phyloP scores from a whole-genome alignment of 35 echinoderm and acorn worm species.

The Apostichopus parvimensis region DNA sequence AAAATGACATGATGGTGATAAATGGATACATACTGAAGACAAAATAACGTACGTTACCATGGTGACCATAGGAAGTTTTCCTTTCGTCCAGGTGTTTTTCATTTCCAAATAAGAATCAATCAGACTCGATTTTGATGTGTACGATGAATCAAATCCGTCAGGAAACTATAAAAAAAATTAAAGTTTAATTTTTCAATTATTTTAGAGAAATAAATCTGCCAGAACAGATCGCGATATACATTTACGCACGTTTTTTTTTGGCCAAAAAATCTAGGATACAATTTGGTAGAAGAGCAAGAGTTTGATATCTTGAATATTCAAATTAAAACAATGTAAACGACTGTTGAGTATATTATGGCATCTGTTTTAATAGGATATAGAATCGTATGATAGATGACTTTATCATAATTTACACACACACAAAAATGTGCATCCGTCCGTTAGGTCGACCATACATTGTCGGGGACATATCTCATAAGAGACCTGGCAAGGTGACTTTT shows the following conservation, averaged over 20 bases:
- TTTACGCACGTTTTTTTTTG: neutral
- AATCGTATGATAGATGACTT: too few species aligned
- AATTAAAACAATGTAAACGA: too few species aligned
- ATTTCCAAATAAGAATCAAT: neutral
- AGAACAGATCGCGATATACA: neutral
- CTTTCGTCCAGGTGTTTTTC: slow-evolving; percentile 4
- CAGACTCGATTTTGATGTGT: neutral
- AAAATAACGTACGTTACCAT: neutral
- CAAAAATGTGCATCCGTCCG: too few species aligned
- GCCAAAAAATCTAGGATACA: neutral
- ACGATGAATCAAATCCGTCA: slow-evolving; percentile 30
- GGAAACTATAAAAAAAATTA: neutral
- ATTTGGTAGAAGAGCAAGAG: too few species aligned
- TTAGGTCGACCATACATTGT: too few species aligned
- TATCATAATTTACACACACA: too few species aligned
- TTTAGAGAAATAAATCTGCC: slow-evolving; percentile 20
- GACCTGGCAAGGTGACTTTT: too few species aligned
- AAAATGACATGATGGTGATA: slow-evolving; percentile 7
- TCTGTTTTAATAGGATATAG: too few species aligned
- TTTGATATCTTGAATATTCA: too few species aligned
- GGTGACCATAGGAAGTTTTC: neutral
- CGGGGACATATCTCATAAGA: too few species aligned
- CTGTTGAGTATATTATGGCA: too few species aligned
- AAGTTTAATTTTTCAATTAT: neutral
- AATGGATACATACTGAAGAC: slow-evolving; percentile 15